Conservation (phyloP, 2,888 invertebrate genomes). For the Plebejus argus region DNA sequence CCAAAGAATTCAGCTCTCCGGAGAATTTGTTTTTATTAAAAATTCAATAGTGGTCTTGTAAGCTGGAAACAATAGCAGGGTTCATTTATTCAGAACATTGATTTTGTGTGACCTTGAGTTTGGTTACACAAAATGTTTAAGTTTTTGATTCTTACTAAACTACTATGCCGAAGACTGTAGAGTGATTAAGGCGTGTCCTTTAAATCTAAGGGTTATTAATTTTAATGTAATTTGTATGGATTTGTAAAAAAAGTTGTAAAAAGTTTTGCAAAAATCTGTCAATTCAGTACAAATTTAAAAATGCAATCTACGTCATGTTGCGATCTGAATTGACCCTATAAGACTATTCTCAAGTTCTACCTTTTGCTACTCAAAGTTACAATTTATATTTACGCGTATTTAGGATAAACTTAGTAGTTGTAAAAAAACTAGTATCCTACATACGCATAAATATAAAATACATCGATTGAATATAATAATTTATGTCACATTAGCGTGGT, state of each 20-base stretch:
- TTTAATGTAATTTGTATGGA: too few species aligned
- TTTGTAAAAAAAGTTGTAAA: too few species aligned
- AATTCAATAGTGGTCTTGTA: constrained; percentile 32
- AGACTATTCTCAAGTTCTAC: too few species aligned
- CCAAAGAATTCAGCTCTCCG: constrained; percentile 28
- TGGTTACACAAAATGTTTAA: not conserved
- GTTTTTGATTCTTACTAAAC: not conserved
- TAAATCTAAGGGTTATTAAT: too few species aligned
- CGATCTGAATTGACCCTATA: too few species aligned
- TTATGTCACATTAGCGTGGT: not conserved
- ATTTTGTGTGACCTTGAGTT: not conserved
- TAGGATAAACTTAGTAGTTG: not conserved
- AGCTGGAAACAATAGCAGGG: constrained; percentile 26
- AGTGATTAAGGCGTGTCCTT: too few species aligned
- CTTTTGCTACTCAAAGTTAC: too few species aligned
- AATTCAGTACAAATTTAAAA: too few species aligned
- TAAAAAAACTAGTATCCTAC: not conserved
- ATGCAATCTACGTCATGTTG: too few species aligned
- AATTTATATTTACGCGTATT: too few species aligned
- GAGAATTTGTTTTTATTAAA: constrained; percentile 32
- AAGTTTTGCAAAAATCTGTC: too few species aligned
- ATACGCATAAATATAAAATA: not conserved
- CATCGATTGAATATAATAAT: not conserved
- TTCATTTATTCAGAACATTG: constrained; percentile 20
- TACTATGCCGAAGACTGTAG: not conserved